Percentiles rank a stretch among this genome's conserved stretches.
Conservation (phyloP, 1,140 invertebrate species). For the Rhopalosiphum padi region DNA sequence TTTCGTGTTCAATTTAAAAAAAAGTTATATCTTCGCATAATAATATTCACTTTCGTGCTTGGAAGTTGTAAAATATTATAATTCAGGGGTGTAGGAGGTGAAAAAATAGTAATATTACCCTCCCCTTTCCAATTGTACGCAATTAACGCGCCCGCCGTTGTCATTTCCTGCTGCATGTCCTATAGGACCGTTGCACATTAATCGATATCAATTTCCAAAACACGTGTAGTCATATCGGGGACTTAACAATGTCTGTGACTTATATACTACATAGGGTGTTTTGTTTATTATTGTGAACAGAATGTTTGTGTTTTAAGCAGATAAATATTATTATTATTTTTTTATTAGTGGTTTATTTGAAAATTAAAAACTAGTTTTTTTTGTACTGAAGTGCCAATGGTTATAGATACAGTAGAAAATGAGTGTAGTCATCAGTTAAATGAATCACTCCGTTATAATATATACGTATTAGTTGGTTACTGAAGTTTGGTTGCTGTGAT, state of each 20-base stretch:
- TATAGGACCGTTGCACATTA: background rate
- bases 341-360: too few relatives aligned
- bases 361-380: too few relatives aligned
- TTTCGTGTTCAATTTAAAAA: background rate
- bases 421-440: background rate
- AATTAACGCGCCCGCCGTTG: conserved; percentile 23
- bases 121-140: background rate
- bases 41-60: background rate
- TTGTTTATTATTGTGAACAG: background rate
- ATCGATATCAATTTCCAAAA: conserved; percentile 11
- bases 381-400: background rate
- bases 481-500: background rate
- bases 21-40: background rate
- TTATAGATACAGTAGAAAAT: background rate
- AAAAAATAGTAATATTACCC: background rate
- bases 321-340: too few relatives aligned
- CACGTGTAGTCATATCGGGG: background rate
- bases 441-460: background rate
- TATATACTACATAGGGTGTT: background rate
- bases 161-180: conserved; percentile 2
- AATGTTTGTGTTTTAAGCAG: background rate
- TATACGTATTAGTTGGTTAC: background rate
- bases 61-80: background rate
- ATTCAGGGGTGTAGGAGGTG: background rate
- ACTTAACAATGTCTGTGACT: background rate